These are phyloP conservation scores for Orius laevigatus DNA, from an alignment of 1,140 invertebrate species.

Conservation along the genomic window DNA sequence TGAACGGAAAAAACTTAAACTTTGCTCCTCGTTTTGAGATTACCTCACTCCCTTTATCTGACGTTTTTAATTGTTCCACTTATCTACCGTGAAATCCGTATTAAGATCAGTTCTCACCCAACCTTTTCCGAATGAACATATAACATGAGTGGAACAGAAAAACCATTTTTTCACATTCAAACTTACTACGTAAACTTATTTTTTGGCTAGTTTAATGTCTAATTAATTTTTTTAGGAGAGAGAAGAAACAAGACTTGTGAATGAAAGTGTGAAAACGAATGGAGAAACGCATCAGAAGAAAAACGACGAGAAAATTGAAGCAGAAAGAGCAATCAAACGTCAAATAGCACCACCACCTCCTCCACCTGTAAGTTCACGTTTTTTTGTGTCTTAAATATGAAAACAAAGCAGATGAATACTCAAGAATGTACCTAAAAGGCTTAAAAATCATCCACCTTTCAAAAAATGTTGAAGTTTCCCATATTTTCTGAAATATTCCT, in stretches of 20 bases:
- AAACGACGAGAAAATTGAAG: background rate
- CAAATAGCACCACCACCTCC: constrained; percentile 32
- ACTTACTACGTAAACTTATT: constrained; percentile 35
- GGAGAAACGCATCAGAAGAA: background rate
- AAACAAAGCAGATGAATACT: no score
- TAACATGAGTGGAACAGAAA: constrained; percentile 18
- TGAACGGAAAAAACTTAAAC: no score
- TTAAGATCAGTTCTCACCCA: no score
- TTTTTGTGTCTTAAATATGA: constrained; percentile 1
- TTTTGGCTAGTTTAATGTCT: constrained; percentile 17
- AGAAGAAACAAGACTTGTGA: constrained; percentile 21
- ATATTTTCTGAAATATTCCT: background rate
- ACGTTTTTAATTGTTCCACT: no score
- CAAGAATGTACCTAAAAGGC: no score
- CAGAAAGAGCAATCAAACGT: constrained; percentile 4
- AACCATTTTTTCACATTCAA: constrained; percentile 33
- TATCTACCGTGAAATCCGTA: no score
- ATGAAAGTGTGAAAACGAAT: constrained; percentile 1
- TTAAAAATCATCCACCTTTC: no score
- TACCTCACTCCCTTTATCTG: no score
- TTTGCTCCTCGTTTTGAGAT: no score
- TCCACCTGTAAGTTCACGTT: constrained; percentile 34
- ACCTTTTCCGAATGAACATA: no score
- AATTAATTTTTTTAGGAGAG: constrained; percentile 29
- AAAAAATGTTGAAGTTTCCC: background rate